Conservation (phyloP, 2,888 invertebrate genomes). For the Hemaris fuciformis region DNA sequence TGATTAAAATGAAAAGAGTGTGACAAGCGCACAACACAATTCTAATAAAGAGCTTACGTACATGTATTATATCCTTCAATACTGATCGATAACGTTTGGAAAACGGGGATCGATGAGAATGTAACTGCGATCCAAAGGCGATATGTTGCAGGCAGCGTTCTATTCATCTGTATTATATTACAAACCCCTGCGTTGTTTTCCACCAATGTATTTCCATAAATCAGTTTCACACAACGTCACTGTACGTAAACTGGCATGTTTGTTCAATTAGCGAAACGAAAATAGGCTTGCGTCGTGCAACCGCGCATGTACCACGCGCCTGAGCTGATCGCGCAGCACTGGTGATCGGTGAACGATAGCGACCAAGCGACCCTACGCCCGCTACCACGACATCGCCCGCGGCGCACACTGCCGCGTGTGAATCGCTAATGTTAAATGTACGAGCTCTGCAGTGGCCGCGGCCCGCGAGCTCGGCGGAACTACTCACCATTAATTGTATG, state of each 20-base stretch:
- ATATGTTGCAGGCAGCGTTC: conserved; percentile 26
- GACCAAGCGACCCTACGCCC: conserved; percentile 68
- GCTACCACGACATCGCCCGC: conserved; percentile 58
- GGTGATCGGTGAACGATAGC: conserved; percentile 77
- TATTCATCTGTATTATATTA: conserved; percentile 57
- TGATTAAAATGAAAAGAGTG: conserved; percentile 16
- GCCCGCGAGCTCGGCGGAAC: background rate
- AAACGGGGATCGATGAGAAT: conserved; percentile 45
- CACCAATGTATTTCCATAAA: conserved; percentile 51
- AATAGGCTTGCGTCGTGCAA: conserved; percentile 38
- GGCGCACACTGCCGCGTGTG: conserved; percentile 39
- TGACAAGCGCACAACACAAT: conserved; percentile 31
- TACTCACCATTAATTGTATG: background rate
- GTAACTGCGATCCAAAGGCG: conserved; percentile 22
- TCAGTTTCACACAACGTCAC: conserved; percentile 69
- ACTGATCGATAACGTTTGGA: conserved; percentile 43
- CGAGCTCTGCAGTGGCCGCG: background rate
- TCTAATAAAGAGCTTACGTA: conserved; percentile 26
- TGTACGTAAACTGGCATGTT: conserved; percentile 63
- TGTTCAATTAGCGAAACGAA: conserved; percentile 53
- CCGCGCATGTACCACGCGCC: conserved; percentile 65
- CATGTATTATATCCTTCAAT: conserved; percentile 30
- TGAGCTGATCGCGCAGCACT: conserved; percentile 72
- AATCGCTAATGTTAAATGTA: conserved; percentile 29
- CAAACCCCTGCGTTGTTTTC: conserved; percentile 48